These are phyloP conservation scores for Gallinago paraguaiae DNA, from an alignment of 2,113 vertebrate species.

Conservation along the genomic window DNA sequence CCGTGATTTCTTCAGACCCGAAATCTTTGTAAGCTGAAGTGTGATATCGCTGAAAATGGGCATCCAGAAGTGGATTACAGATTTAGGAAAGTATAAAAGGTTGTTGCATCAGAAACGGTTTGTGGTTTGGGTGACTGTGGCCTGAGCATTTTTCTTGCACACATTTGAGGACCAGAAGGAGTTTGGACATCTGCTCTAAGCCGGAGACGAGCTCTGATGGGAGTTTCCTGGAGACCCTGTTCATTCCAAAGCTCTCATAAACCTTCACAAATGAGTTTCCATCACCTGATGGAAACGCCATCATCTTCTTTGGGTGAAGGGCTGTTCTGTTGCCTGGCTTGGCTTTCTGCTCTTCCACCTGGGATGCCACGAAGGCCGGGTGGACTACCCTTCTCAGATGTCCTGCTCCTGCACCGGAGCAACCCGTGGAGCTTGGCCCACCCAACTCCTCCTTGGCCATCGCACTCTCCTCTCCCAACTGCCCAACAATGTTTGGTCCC, in stretches of 20 bases:
- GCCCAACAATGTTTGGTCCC: neutral
- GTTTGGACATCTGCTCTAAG: neutral
- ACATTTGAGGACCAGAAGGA: neutral
- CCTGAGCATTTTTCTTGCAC: neutral
- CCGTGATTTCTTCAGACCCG: neutral
- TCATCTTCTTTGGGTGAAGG: fast-evolving
- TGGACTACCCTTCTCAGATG: fast-evolving
- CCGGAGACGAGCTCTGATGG: fast-evolving
- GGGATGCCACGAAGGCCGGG: neutral
- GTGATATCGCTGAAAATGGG: neutral
- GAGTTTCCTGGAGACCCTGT: neutral
- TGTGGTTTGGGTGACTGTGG: neutral
- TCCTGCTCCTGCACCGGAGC: neutral
- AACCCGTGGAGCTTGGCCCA: too few species aligned
- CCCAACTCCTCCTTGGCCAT: neutral
- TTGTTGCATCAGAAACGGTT: neutral
- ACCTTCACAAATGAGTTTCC: neutral
- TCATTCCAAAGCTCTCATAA: neutral
- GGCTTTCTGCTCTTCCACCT: neutral
- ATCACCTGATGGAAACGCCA: neutral
- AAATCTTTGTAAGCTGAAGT: neutral
- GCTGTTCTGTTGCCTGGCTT: neutral
- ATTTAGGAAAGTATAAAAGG: neutral
- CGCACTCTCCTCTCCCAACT: fast-evolving
- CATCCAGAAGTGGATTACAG: neutral